Evolutionary conservation across 2,113 vertebrate species (phyloP), one percentile per base, ranked within the genome.

Genomic region (Eretmodus cyanostictus): DNA sequence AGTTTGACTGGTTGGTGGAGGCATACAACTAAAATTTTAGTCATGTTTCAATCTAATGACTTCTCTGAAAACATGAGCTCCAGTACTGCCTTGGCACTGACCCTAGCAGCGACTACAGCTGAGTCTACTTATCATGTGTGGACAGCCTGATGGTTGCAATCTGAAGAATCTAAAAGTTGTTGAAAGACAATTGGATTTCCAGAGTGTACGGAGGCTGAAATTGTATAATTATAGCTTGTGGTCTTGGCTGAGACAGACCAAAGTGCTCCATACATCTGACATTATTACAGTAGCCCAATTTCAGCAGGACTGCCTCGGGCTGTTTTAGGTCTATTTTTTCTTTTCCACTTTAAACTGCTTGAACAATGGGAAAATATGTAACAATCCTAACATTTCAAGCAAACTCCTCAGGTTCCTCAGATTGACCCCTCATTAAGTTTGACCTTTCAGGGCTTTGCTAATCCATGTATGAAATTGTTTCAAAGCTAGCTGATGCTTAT

Each of bases 381-480:
- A 84, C 86, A 87, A 78, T 87, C 42, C 71, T 36, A 87, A 83
- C 49, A 87, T 90, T 59, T 91, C 87, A 36, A 83, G 78, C 82
- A 80, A 93, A 86, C 71, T 79, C 81, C 71, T 79, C 81, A 45
- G 83, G 85, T 86, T 86, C 80, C 81, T 63, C 89, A 89, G 71
- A 66, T 88, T 93, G 95, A 96, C 93, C 94, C 54, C 89, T 94
- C 92, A 93, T 96, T 95, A 93, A 87, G 86, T 63, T 61, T 88
- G 93, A 94, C 93, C 94, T 92, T 89, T 90, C 42, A 3, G 85
- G 86, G 89, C 88, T 96, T 90, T 94, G 91, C 86, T 94, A 92
- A 95, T 94, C 89, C 93, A 93, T 93, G 91, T 93, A 89, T 95
- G 91, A 94, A 96, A 96, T 94, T 93, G 92, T 92, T 95, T 96